Conservation (phyloP, 2,888 invertebrate genomes). For the Lysandra bellargus region DNA sequence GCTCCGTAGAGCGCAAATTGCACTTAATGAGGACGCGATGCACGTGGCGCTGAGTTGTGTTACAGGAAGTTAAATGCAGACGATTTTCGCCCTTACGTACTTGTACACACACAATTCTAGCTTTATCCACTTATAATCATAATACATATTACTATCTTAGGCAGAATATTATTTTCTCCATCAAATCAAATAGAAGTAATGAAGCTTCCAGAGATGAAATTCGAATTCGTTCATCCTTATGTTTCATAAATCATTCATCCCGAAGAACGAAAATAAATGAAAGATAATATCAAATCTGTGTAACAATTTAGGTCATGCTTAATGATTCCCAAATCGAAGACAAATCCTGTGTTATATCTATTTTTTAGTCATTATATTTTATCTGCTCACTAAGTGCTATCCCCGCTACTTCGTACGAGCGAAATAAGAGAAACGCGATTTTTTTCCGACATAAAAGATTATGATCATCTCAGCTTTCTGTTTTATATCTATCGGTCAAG, state of each 20-base stretch:
- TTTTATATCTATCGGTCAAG: no score
- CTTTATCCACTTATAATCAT: no score
- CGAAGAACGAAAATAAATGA: neutral
- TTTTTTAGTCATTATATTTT: no score
- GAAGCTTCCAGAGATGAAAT: neutral
- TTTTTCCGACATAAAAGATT: no score
- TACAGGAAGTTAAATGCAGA: neutral
- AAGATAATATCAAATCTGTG: neutral
- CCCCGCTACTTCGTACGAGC: no score
- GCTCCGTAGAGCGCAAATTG: constrained; percentile 28
- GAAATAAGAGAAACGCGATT: no score
- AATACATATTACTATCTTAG: neutral
- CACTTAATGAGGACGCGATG: constrained; percentile 30
- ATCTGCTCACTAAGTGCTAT: no score
- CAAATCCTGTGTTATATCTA: no score
- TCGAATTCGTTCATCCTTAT: neutral
- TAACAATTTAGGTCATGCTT: neutral
- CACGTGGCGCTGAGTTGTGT: constrained; percentile 16
- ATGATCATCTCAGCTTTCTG: no score
- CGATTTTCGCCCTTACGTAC: neutral
- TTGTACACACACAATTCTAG: no score
- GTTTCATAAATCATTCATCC: neutral
- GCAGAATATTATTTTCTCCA: neutral
- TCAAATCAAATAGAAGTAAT: neutral
- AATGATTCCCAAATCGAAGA: neutral